Percentiles rank a stretch among this genome's conserved stretches.
Conservation (phyloP, 2,113 vertebrate species). For the Mus spicilegus region DNA sequence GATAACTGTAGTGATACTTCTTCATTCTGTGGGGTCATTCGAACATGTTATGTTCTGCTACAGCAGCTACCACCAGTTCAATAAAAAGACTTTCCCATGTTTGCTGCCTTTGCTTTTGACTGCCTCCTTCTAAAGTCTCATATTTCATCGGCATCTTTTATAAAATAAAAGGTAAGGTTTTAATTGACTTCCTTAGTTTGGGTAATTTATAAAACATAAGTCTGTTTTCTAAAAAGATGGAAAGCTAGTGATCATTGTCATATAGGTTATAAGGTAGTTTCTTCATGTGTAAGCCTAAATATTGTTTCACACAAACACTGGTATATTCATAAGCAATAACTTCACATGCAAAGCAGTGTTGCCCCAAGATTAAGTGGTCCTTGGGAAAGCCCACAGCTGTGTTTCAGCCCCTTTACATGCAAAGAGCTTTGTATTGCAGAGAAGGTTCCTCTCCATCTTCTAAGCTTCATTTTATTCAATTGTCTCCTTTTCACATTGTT, state of each 20-base stretch:
- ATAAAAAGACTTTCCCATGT: constrained; percentile 2
- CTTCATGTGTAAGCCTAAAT: not conserved
- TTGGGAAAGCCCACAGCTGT: constrained; percentile 78
- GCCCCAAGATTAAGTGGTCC: constrained; percentile 73
- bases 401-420: constrained; percentile 65
- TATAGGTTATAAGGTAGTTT: constrained; percentile 15
- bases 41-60: not conserved
- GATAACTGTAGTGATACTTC: not conserved
- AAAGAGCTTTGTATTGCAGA: constrained; percentile 84
- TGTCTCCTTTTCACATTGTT: constrained; percentile 87
- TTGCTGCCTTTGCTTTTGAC: constrained; percentile 45
- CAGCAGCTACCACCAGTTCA: not conserved
- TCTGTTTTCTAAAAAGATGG: not conserved
- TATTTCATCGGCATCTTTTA: constrained; percentile 55
- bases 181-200: constrained; percentile 43
- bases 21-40: not conserved
- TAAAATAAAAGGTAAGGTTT: constrained; percentile 59
- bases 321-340: constrained; percentile 22
- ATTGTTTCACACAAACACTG: constrained; percentile 5
- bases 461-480: constrained; percentile 87
- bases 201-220: constrained; percentile 56
- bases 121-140: constrained; percentile 38
- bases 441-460: constrained; percentile 84
- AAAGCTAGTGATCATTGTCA: constrained; percentile 49
- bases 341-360: constrained; percentile 75